Evolutionary conservation across 1,140 invertebrate genomes (phyloP).

Genomic region (Geopemphigus sp.): DNA sequence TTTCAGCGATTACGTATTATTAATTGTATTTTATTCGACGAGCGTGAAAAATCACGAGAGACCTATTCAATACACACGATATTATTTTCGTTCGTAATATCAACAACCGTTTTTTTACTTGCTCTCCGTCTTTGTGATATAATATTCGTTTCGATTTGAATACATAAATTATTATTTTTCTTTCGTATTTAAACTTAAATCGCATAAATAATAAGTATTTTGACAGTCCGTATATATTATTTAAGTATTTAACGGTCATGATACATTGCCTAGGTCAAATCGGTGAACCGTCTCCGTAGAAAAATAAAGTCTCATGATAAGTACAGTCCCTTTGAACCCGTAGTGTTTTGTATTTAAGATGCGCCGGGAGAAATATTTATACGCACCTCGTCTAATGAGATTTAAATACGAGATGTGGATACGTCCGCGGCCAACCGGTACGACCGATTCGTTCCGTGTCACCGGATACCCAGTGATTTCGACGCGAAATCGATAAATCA

Average conservation of each 20-base stretch:
- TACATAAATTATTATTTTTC: constrained; percentile 9
- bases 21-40: background rate
- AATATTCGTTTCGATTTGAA: background rate
- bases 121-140: background rate
- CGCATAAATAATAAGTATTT: constrained; percentile 22
- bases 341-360: background rate
- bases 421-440: background rate
- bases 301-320: background rate
- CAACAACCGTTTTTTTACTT: background rate
- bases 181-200: background rate
- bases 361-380: background rate
- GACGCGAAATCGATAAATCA: constrained; percentile 45
- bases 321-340: background rate
- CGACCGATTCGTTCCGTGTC: constrained; percentile 45
- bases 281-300: constrained; percentile 3
- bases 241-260: background rate
- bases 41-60: background rate
- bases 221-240: background rate
- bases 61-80: too few relatives aligned
- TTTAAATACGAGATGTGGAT: constrained; percentile 30
- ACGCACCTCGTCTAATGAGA: constrained; percentile 43
- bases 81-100: background rate
- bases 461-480: constrained; percentile 25
- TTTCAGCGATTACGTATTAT: background rate
- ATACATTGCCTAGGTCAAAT: constrained; percentile 25